phyloP scores from a whole-genome alignment of 2,888 invertebrate species.

The Stenchaetothrips biformis region DNA sequence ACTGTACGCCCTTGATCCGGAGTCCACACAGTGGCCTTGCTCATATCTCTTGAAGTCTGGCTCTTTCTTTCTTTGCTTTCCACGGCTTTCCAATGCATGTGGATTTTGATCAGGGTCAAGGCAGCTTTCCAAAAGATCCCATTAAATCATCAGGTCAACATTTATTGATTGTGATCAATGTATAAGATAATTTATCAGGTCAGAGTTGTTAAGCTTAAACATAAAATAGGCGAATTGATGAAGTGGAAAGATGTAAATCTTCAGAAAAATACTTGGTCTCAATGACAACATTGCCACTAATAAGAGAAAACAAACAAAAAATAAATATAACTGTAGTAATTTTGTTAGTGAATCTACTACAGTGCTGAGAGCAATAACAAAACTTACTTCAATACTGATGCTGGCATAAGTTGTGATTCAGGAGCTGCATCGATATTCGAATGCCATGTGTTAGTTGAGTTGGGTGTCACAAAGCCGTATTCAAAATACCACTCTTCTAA shows the following conservation, averaged over 20 bases:
- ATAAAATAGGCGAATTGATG: slow-evolving; percentile 91
- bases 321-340: background rate
- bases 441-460: slow-evolving; percentile 99
- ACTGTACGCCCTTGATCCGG: too few relatives aligned
- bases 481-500: slow-evolving; percentile 99
- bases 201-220: slow-evolving; percentile 51
- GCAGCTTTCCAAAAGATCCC: too few relatives aligned
- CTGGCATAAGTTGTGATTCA: slow-evolving; percentile 99
- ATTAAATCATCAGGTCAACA: too few relatives aligned
- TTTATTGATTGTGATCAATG: too few relatives aligned
- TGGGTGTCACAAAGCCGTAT: slow-evolving; percentile 98
- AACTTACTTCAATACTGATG: slow-evolving; percentile 85
- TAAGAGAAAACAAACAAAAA: slow-evolving; percentile 43
- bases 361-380: background rate
- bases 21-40: too few relatives aligned
- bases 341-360: too few relatives aligned
- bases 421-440: slow-evolving; percentile 97
- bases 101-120: too few relatives aligned
- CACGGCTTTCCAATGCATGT: too few relatives aligned
- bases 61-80: too few relatives aligned
- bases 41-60: too few relatives aligned
- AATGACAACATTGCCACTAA: slow-evolving; percentile 91
- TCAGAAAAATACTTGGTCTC: slow-evolving; percentile 97
- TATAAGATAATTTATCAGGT: too few relatives aligned
- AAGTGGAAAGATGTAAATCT: slow-evolving; percentile 88